phyloP scores from a whole-genome alignment of 2,888 invertebrate genomes.

The Lasioglossum morio region DNA sequence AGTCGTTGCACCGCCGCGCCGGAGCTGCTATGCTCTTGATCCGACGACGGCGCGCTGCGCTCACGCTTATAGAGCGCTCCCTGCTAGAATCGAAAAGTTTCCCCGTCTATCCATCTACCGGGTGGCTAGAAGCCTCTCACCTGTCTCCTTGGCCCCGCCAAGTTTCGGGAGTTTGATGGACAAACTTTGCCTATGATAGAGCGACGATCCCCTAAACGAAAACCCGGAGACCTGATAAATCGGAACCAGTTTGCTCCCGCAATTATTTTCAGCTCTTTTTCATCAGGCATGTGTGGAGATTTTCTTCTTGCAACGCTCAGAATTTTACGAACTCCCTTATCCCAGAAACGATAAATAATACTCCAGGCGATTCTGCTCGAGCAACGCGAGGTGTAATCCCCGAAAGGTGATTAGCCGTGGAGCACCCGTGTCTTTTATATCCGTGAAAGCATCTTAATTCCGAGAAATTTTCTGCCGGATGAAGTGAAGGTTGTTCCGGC shows the following conservation, averaged over 20 bases:
- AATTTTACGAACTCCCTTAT: no score
- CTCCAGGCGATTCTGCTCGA: not conserved
- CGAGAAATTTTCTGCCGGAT: not conserved
- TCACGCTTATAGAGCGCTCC: constrained; percentile 58
- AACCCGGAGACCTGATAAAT: not conserved
- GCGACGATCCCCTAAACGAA: not conserved
- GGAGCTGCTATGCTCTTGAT: not conserved
- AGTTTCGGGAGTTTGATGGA: not conserved
- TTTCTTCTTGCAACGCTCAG: no score
- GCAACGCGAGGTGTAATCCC: not conserved
- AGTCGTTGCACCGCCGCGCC: constrained; percentile 47
- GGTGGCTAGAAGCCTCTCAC: not conserved
- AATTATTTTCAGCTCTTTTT: not conserved
- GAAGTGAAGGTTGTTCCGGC: not conserved
- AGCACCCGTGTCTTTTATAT: not conserved
- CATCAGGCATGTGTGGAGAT: no score
- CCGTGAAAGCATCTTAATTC: not conserved
- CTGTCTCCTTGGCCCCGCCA: not conserved
- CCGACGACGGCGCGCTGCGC: constrained; percentile 37
- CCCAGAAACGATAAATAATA: not conserved
- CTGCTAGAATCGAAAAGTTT: constrained; percentile 70
- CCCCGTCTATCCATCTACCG: constrained; percentile 36
- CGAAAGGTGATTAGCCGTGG: not conserved
- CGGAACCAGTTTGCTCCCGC: not conserved
- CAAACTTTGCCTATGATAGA: not conserved